These are phyloP conservation scores for Bombus superbus DNA, from an alignment of 1,140 invertebrate genomes.

Conservation along the genomic window DNA sequence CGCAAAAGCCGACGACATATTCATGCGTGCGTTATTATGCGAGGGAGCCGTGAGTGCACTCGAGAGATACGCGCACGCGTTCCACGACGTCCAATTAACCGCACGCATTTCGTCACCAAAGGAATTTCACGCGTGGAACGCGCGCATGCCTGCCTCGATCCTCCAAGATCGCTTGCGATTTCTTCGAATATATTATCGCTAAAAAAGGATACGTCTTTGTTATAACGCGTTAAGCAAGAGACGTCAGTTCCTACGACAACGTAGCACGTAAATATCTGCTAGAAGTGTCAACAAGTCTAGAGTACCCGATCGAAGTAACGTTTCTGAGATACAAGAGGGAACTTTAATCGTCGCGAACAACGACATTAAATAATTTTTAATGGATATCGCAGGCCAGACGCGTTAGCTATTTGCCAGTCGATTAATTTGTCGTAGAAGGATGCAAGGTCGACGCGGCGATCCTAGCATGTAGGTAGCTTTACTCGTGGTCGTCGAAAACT, in stretches of 20 bases:
- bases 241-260: too few relatives aligned
- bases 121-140: slow-evolving; percentile 52
- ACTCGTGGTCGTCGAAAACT: background rate
- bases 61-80: slow-evolving; percentile 66
- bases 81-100: slow-evolving; percentile 66
- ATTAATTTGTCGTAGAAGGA: too few relatives aligned
- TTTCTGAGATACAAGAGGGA: background rate
- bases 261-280: too few relatives aligned
- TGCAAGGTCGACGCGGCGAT: background rate
- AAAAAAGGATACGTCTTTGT: background rate
- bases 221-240: accelerated
- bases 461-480: too few relatives aligned
- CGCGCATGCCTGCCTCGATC: background rate
- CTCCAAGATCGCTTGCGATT: slow-evolving; percentile 6
- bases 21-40: slow-evolving; percentile 69
- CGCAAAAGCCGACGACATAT: slow-evolving; percentile 70
- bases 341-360: background rate
- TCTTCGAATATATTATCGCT: background rate
- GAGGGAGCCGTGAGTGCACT: slow-evolving; percentile 67
- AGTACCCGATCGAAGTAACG: background rate
- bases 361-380: background rate
- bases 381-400: background rate
- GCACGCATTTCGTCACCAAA: slow-evolving; percentile 61
- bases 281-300: too few relatives aligned
- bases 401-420: background rate